Base-by-base conservation (phyloP, 1,140 invertebrate genomes). In the Nasonia giraulti region DNA sequence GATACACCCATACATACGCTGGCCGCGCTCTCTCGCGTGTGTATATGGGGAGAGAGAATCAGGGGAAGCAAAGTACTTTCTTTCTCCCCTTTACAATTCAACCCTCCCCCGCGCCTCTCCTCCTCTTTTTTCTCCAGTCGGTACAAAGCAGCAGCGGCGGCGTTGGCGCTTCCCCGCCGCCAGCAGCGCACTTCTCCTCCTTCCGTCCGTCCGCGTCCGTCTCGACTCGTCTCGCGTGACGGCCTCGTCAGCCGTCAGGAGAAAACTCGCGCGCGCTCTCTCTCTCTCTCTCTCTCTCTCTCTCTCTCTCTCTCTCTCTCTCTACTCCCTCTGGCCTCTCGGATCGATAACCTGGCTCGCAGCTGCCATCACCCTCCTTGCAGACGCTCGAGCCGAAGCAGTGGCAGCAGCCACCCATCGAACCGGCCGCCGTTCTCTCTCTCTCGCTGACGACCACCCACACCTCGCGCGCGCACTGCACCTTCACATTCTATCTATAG, bases 191-290 rank as follows among this genome's bases (percentile, higher is more conserved):
- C 76, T 85, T 86, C n/a, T n/a, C n/a, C 86, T 90, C 89, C 89
- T 88, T 90, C 86, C 88, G 87, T 89, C 84, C 84, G 88, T 88
- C 50, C 86, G 88, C 87, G 88, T 91, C 90, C 91, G 91, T 90
- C 91, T 91, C 91, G 90, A 89, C 92, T 93, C 91, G 92, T 93
- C 92, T 93, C 90, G 91, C 92, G 91, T 93, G 92, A 93, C 91
- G 91, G 91, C 91, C 90, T 93, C 92, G 92, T 92, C 92, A 92
- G 92, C 91, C 92, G 92, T 93, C 92, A 92, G 91, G 69, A 69
- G 69, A 31, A 76, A 74, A 37, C 83, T n/a, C 77, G 55, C 27
- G 20, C 23, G 44, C 50, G 68, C 50, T 74, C 68, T 78, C 82
- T 33, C 75, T 79, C 47, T 23, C 17, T 44, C n/a, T n/a, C n/a